A percentile compares a stretch with the other conserved stretches of the same genome.
Conservation (phyloP, 2,888 invertebrate genomes). For the Phengaris alcon region DNA sequence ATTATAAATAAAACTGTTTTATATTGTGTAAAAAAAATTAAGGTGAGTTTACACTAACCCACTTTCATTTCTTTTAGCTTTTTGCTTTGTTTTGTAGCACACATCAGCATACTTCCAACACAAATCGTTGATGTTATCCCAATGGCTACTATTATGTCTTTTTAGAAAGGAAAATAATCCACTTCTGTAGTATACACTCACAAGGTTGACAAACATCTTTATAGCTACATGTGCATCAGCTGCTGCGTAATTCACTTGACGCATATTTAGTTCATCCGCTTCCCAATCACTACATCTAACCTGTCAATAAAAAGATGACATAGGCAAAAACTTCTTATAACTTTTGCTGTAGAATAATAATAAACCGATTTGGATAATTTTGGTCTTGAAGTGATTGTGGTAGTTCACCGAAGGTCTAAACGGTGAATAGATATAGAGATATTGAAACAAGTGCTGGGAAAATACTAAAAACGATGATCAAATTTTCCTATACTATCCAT, state of each 20-base stretch:
- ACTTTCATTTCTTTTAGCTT: slow-evolving; percentile 39
- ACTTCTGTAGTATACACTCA: slow-evolving; percentile 44
- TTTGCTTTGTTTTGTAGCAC: slow-evolving; percentile 48
- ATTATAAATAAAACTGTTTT: too few relatives aligned
- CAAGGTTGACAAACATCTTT: slow-evolving; percentile 81
- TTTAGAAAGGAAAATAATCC: slow-evolving; percentile 39
- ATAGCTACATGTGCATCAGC: slow-evolving; percentile 86
- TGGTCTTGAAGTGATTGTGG: too few relatives aligned
- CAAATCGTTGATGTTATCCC: slow-evolving; percentile 47
- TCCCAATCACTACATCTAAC: slow-evolving; percentile 89
- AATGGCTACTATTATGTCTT: slow-evolving; percentile 35
- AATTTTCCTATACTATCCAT: too few relatives aligned
- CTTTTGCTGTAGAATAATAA: too few relatives aligned
- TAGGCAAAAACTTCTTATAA: too few relatives aligned
- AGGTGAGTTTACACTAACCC: slow-evolving; percentile 44
- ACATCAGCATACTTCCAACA: slow-evolving; percentile 53
- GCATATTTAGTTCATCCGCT: slow-evolving; percentile 75
- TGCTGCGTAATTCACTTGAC: slow-evolving; percentile 87
- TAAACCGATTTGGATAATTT: too few relatives aligned
- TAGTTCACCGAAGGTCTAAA: too few relatives aligned
- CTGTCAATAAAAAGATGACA: slow-evolving; percentile 41
- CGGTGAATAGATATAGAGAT: too few relatives aligned
- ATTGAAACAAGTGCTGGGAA: too few relatives aligned
- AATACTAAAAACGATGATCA: too few relatives aligned
- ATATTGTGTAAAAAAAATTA: neutral